Percentiles rank a stretch among this genome's conserved stretches.
phyloP scores from a whole-genome alignment of 2,888 invertebrate species.

The Nomada hirtipes region DNA sequence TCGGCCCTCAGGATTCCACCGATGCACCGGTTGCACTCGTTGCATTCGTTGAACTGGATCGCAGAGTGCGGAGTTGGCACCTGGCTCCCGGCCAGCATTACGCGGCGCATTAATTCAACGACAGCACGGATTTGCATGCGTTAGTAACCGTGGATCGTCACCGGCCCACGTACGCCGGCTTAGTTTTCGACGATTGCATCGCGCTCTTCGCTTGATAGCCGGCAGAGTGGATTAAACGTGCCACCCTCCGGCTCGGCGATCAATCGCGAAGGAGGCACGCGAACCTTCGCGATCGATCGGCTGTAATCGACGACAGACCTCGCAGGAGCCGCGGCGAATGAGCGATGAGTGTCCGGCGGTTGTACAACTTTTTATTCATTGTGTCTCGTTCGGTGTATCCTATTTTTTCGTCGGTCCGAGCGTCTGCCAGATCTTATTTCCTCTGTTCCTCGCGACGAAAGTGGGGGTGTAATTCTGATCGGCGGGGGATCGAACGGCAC shows the following conservation, averaged over 20 bases:
- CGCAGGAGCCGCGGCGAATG: background rate
- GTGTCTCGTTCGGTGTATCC: background rate
- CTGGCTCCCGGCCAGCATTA: constrained; percentile 68
- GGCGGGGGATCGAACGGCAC: background rate
- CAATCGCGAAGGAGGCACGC: constrained; percentile 8
- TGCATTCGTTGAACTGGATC: constrained; percentile 47
- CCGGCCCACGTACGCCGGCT: constrained; percentile 20
- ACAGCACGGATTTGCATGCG: constrained; percentile 58
- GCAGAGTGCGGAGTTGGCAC: constrained; percentile 48
- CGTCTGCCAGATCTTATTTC: too few species aligned
- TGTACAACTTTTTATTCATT: too few species aligned
- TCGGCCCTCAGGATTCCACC: background rate
- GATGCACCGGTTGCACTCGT: constrained; percentile 21
- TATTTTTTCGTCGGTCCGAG: background rate
- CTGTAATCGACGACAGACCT: constrained; percentile 16
- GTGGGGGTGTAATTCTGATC: background rate
- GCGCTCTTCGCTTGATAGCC: constrained; percentile 4
- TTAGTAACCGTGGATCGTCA: constrained; percentile 47
- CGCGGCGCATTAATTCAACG: constrained; percentile 69
- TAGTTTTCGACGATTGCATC: constrained; percentile 44
- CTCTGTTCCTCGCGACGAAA: background rate
- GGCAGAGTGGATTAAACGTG: constrained; percentile 34
- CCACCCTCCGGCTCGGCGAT: background rate
- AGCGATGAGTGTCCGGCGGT: background rate
- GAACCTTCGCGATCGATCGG: constrained; percentile 1